Base-by-base conservation (phyloP, 2,113 vertebrate genomes). In the Oriolus oriolus region DNA sequence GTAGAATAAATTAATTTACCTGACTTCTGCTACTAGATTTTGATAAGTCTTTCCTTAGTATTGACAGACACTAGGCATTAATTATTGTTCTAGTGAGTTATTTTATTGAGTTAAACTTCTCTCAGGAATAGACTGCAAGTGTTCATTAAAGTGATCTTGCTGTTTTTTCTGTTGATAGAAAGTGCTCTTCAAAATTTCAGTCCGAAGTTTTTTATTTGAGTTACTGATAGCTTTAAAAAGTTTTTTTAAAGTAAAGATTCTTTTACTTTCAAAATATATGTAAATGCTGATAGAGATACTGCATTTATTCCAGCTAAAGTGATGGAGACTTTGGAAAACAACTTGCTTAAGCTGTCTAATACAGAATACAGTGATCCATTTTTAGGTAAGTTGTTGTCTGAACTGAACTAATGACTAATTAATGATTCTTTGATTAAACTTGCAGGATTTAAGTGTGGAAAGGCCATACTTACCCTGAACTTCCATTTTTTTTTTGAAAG, bases 351-450 rank as follows among this genome's bases (percentile, higher is more conserved):
- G 86, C 93, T 98, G 45, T 98, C 98, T 69, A 97, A 97, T 90
- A 97, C 98, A 54, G 97, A 98, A 83, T 97, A 98, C 16, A 57
- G 83, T 45, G 98, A 98, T 84, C 94, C 97, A 23, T 98, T 97
- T 73, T 91, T 97, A 92, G 98, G 98, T 98, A 93, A 98, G 98
- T 97, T 84, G n/a, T 56, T 95, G 70, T 87, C 41, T 65, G 66
- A 94, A 73, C 22, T 56, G 60, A 78, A 84, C 41, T 68, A 71
- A 41, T 71, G 60, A 65, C 24, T 50, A 45, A 61, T 45, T 17
- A 45, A 31, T 42, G 39, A 16, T 77, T 77, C 35, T 88, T 90
- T 37, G 23, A 2, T 70, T 81, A 61, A 0, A 5, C 5, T 63
- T 24, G 3, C 13, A 27, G 11, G 87, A 41, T 71, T 71, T 68